phyloP scores from a whole-genome alignment of 2,797 vertebrate genomes.

The Tolypeutes matacus region DNA sequence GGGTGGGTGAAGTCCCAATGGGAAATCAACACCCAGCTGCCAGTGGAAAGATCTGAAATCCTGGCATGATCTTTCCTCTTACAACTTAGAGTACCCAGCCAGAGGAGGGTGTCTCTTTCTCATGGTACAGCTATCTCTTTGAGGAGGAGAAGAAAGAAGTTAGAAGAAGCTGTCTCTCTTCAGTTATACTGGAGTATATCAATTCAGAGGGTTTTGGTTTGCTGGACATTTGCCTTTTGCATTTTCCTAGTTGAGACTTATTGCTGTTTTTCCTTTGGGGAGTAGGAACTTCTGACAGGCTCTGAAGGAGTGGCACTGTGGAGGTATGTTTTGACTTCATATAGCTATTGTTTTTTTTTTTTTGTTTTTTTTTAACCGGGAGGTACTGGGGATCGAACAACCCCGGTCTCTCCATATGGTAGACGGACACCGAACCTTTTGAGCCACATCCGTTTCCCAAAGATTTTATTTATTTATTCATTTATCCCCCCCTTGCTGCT shows the following conservation, averaged over 20 bases:
- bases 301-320: background rate
- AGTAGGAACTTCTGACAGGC: background rate
- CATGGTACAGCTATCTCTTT: background rate
- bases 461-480: no score
- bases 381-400: no score
- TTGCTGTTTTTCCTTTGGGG: background rate
- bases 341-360: no score
- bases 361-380: no score
- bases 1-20: background rate
- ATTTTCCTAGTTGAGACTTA: background rate
- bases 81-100: background rate
- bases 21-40: background rate
- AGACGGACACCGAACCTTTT: no score
- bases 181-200: background rate
- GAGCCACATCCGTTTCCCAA: no score
- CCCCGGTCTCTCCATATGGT: no score
- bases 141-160: background rate
- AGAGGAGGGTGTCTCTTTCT: background rate
- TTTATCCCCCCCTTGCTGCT: no score
- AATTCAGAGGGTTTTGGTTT: background rate
- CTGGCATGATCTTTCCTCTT: background rate
- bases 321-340: slow-evolving; percentile 40
- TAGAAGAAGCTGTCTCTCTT: background rate
- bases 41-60: background rate
- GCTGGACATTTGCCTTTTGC: background rate